Base-by-base conservation (phyloP, 2,888 invertebrate species). In the Drosophila recens region DNA sequence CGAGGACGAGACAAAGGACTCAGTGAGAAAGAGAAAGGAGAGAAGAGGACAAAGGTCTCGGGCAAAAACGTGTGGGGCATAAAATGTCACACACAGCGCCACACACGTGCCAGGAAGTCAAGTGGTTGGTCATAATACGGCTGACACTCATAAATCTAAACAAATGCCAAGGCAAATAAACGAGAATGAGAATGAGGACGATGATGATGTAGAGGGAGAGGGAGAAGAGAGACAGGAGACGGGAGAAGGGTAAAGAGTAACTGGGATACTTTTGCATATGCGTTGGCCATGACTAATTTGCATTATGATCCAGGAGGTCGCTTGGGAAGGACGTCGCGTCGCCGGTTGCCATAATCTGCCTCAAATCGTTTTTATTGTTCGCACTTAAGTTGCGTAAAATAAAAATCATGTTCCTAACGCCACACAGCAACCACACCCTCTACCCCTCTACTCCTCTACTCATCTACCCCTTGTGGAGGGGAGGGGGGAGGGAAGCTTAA, bases 381-480 rank as follows among this genome's bases (percentile, higher is more conserved):
- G 90, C 91, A 91, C 90, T 91, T 91, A 91, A 91, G 88, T 91
- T 91, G 91, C 90, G 91, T 91, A 91, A 91, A 91, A 91, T 91
- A 91, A 91, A 91, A 91, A 91, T 90, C 91, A 91, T 91, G 91
- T 91, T 88, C 89, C 84, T 89, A 87, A 79, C 90, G 87, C 89
- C 86, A 64, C 86, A 64, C 64, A 54, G 67, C 62, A 11, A 38
- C 27, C 27, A 36, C 38, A 10, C 8, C 46, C 27, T 23, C 13
- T 5, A 5, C 5, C 36, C 36, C 27, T 6, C 8, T 8, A 27
- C 27, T 6, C 49, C 27, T 27, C n/a, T 5, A 27, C 27, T 6
- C 49, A 20, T 27, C n/a, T 5, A 2, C 36, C 36, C n/a, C 30
- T 30, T 30, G 27, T 30, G 6, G 30, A 6, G 30, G 30, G 30